Conservation (phyloP, 2,113 vertebrate species). For the Solea senegalensis region DNA sequence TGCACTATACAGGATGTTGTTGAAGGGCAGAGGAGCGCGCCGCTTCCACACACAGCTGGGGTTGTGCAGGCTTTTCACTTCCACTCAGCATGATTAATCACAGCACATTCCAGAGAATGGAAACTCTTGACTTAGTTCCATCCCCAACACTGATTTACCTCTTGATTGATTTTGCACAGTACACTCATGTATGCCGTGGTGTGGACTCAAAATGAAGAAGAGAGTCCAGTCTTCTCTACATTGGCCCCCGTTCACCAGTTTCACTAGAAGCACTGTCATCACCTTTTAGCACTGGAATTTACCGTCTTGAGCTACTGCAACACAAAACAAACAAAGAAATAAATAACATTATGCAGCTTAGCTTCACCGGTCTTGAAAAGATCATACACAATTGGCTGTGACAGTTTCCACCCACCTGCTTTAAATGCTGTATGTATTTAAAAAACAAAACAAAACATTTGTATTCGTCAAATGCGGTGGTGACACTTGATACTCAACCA, state of each 20-base stretch:
- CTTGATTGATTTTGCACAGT: constrained; percentile 40
- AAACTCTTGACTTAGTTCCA: constrained; percentile 18
- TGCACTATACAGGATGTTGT: constrained; percentile 15
- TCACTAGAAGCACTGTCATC: constrained; percentile 34
- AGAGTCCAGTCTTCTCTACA: background rate
- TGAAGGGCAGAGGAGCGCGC: constrained; percentile 1
- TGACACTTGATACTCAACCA: background rate
- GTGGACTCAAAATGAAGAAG: background rate
- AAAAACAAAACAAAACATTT: constrained; percentile 20
- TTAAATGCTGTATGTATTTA: constrained; percentile 30
- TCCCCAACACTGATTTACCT: constrained; percentile 22
- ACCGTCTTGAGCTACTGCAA: constrained; percentile 14
- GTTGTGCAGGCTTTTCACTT: constrained; percentile 33
- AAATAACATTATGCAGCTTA: constrained; percentile 5
- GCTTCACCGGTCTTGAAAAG: constrained; percentile 19
- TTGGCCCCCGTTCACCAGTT: constrained; percentile 1
- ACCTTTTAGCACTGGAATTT: constrained; percentile 18
- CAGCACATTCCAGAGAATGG: constrained; percentile 26
- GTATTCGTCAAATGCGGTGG: constrained; percentile 22
- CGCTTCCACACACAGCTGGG: constrained; percentile 13
- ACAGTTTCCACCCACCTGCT: constrained; percentile 28
- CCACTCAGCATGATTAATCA: constrained; percentile 18
- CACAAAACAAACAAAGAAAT: background rate
- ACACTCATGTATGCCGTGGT: constrained; percentile 18
- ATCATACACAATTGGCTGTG: constrained; percentile 26